Percentiles rank a stretch among this genome's conserved stretches.
Conservation (phyloP, 1,140 invertebrate genomes). For the Araneus ventricosus region DNA sequence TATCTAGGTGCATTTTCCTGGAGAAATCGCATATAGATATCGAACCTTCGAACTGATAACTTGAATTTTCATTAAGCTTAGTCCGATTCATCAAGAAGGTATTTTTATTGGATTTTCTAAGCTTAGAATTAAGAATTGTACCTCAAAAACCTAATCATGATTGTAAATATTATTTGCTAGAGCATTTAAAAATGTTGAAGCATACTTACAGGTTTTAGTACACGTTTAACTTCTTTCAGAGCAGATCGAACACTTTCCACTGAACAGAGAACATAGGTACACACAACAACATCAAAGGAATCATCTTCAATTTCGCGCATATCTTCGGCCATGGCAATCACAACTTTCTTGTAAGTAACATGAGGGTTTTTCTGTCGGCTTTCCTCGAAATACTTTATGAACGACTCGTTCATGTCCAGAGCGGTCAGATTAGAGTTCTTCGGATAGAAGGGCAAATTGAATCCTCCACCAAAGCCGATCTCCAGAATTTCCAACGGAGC, state of each 20-base stretch:
- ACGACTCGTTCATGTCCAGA: constrained; percentile 51
- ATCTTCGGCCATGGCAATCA: constrained; percentile 77
- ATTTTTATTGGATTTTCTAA: too few relatives aligned
- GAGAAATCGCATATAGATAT: too few relatives aligned
- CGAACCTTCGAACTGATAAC: too few relatives aligned
- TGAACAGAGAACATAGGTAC: constrained; percentile 79
- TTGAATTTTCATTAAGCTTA: too few relatives aligned
- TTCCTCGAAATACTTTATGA: constrained; percentile 52
- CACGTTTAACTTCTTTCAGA: constrained; percentile 78
- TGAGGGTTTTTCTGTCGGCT: constrained; percentile 70
- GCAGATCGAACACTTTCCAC: constrained; percentile 76
- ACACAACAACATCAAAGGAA: constrained; percentile 79
- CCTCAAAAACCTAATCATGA: too few relatives aligned
- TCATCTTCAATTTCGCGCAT: constrained; percentile 78
- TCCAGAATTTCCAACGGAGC: constrained; percentile 46
- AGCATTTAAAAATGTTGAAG: not conserved
- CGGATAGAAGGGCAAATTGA: constrained; percentile 69
- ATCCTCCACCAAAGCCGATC: constrained; percentile 73
- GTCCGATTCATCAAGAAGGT: too few relatives aligned
- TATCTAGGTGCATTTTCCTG: too few relatives aligned
- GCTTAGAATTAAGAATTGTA: too few relatives aligned
- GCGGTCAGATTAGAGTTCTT: constrained; percentile 57
- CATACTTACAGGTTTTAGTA: constrained; percentile 78
- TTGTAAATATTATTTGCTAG: too few relatives aligned
- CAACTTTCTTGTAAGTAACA: not conserved